Conservation (phyloP, 2,888 invertebrate species). For the Protonemura montana region DNA sequence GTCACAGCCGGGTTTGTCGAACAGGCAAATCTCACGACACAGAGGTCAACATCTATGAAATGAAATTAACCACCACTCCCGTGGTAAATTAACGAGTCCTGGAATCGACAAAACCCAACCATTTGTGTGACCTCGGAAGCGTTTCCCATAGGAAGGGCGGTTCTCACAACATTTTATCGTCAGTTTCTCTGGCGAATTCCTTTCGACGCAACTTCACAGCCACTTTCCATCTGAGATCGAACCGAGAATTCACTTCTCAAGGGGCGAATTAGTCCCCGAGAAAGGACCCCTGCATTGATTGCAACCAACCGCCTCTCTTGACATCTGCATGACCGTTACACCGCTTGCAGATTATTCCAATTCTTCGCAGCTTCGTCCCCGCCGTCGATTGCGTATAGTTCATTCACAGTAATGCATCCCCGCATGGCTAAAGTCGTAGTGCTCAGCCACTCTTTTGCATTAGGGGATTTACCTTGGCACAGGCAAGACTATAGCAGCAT, state of each 20-base stretch:
- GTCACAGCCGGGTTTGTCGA: too few species aligned
- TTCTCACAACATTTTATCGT: constrained; percentile 2
- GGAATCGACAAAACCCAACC: not conserved
- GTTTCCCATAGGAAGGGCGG: not conserved
- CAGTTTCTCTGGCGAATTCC: not conserved
- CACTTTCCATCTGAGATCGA: not conserved
- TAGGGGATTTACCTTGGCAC: not conserved
- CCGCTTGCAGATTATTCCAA: not conserved
- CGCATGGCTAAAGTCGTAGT: not conserved
- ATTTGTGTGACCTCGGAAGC: not conserved
- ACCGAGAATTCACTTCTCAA: not conserved
- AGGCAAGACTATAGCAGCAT: not conserved
- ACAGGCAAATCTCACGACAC: too few species aligned
- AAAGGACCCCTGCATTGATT: not conserved
- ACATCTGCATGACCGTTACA: constrained; percentile 23
- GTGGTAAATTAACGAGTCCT: not conserved
- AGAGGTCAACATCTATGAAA: not conserved
- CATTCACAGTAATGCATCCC: not conserved
- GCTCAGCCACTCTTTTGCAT: not conserved
- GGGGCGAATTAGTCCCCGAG: not conserved
- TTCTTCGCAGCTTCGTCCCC: not conserved
- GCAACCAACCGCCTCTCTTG: not conserved
- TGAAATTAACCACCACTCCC: not conserved
- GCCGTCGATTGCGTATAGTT: not conserved
- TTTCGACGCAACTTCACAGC: not conserved